phyloP scores from a whole-genome alignment of 1,140 invertebrate species.

The Drosophila bocki region DNA sequence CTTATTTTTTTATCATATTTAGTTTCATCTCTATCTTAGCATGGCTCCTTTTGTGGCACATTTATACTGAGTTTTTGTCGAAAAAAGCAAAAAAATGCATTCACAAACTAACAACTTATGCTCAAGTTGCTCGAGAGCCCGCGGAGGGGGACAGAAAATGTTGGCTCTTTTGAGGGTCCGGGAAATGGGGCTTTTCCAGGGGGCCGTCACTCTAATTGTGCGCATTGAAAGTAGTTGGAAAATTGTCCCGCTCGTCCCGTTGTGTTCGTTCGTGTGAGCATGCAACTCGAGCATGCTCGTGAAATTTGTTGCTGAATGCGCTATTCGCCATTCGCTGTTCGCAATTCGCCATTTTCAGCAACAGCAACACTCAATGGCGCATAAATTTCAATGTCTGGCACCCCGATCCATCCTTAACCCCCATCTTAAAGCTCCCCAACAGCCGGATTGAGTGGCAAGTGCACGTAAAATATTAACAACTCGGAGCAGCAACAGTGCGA shows the following conservation, averaged over 20 bases:
- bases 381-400: constrained; percentile 62
- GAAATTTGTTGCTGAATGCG: constrained; percentile 74
- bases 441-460: constrained; percentile 57
- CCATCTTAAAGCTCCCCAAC: constrained; percentile 1
- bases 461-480: constrained; percentile 78
- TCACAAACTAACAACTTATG: constrained; percentile 36
- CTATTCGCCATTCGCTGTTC: constrained; percentile 47
- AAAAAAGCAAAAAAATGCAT: constrained; percentile 22
- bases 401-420: neutral
- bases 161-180: neutral
- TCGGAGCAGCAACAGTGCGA: constrained; percentile 29
- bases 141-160: neutral
- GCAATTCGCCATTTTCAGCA: constrained; percentile 34
- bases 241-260: constrained; percentile 36
- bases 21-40: neutral
- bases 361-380: constrained; percentile 59
- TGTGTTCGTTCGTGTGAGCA: constrained; percentile 44
- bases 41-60: constrained; percentile 9
- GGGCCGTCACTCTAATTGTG: constrained; percentile 69
- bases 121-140: constrained; percentile 43
- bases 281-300: constrained; percentile 66
- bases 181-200: constrained; percentile 6
- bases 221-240: constrained; percentile 72
- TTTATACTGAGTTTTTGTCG: constrained; percentile 27
- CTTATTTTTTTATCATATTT: constrained; percentile 20